Evolutionary conservation across 2,888 invertebrate genomes (phyloP), one percentile per base, ranked within the genome.

Genomic region (Drosophila mulleri): DNA sequence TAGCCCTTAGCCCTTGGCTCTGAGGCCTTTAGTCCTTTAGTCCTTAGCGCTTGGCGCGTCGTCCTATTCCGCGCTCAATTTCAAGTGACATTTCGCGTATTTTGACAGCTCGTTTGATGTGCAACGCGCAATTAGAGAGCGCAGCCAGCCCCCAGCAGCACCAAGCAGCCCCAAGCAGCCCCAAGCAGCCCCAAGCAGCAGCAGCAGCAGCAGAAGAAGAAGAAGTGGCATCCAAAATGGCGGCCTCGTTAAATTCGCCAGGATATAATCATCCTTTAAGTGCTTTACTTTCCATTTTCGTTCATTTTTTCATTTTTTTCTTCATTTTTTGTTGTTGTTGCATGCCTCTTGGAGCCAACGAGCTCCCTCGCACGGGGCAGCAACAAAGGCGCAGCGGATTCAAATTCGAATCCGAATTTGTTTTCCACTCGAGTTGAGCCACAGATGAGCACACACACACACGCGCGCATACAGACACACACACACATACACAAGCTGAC

Each of bases 101-200:
- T 82, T 72, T 82, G 80, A 80, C 83, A 82, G 71, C 76, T 67
- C 80, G 73, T 83, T 80, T 81, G 83, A 83, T 83, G 77, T 80
- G 73, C 67, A 65, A 66, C 76, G 62, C 65, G 72, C 83, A 75
- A 79, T 75, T 82, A 69, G 53, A 75, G 56, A 47, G 64, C 48
- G 35, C 62, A 57, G 29, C 50, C 60, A 60, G 53, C 32, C 53
- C 39, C 3, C 53, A 47, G 47, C n/a, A n/a, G n/a, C n/a, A n/a
- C n/a, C 39, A 39, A 26, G 29, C 47, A 48, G 50, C 16, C 64
- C 41, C 23, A 12, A 39, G 16, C 41, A 29, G 54, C 39, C 18
- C 41, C 44, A 16, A 20, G n/a, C 26, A 7, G 11, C 20, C 2
- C 16, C 6, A 6, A 37, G 37, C 2, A 37, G 39, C 2, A 9